A percentile compares a stretch with the other conserved stretches of the same genome.
Evolutionary conservation across 30 jellyfish, hydroid and myxozoan species (phyloP).

Genomic region (Hydractinia symbiolongicarpus): DNA sequence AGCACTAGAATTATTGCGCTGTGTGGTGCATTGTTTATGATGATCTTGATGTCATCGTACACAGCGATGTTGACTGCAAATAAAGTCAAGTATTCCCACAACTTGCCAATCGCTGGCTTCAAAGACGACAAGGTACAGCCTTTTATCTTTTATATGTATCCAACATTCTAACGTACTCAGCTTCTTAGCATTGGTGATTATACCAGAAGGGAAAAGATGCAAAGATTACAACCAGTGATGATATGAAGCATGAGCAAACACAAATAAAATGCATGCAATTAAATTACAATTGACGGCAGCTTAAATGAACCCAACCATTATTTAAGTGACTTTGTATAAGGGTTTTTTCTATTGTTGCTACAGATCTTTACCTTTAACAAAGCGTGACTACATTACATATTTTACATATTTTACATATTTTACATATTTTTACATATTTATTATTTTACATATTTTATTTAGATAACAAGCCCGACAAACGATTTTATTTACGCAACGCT

Average conservation of each 20-base stretch:
- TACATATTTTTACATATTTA: no score
- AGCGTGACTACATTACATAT: background rate
- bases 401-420: no score
- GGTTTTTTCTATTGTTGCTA: no score
- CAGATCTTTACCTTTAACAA: background rate
- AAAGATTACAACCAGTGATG: no score
- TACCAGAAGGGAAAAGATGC: no score
- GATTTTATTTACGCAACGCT: constrained; percentile 60
- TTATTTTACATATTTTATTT: background rate
- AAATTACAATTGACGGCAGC: no score
- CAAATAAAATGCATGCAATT: no score
- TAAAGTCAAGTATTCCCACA: background rate
- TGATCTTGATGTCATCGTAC: constrained; percentile 21
- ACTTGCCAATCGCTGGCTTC: background rate
- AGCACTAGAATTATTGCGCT: background rate
- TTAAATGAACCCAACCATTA: no score
- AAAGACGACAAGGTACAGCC: constrained; percentile 14
- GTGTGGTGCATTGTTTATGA: constrained; percentile 7
- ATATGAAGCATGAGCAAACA: no score
- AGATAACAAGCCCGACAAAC: constrained; percentile 60
- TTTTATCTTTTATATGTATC: no score
- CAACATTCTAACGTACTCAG: background rate
- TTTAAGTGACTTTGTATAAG: no score
- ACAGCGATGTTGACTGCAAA: constrained; percentile 28
- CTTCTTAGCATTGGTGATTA: no score